Evolutionary conservation across 2,113 vertebrate genomes (phyloP).

Genomic region (Percopsis transmontana): DNA sequence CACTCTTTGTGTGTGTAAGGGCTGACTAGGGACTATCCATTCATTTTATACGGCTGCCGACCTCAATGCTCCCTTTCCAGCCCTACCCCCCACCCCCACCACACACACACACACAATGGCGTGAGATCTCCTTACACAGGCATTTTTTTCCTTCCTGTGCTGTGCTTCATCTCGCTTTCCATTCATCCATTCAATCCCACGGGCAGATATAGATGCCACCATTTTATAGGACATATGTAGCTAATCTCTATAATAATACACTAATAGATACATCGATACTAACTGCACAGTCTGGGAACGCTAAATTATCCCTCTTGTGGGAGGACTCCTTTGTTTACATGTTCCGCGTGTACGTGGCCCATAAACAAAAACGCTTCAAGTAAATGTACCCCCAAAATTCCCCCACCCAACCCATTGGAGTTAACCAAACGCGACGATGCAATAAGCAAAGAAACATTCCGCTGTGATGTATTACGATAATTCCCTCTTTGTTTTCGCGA

Average conservation of each 20-base stretch:
- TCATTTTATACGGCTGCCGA: constrained; percentile 70
- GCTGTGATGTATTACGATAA: constrained; percentile 23
- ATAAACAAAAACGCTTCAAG: no score
- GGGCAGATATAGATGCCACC: neutral
- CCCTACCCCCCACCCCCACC: constrained; percentile 60
- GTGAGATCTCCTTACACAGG: constrained; percentile 72
- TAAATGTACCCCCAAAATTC: constrained; percentile 29
- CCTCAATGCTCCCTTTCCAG: constrained; percentile 48
- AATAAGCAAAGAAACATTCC: neutral
- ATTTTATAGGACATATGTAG: neutral
- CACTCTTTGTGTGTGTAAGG: constrained; percentile 69
- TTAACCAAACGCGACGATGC: neutral
- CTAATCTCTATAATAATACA: no score
- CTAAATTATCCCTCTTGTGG: no score
- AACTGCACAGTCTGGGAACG: no score
- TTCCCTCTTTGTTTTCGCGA: neutral
- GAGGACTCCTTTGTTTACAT: no score
- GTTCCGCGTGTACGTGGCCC: no score
- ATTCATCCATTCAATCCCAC: constrained; percentile 19
- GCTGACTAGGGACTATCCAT: constrained; percentile 68
- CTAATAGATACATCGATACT: no score
- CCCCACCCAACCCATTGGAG: constrained; percentile 30
- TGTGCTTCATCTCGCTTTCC: constrained; percentile 31
- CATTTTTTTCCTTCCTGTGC: constrained; percentile 33
- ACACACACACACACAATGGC: constrained; percentile 67